A percentile compares a stretch with the other conserved stretches of the same genome.
Conservation (phyloP, 2,113 vertebrate genomes). For the Manacus vitellinus region DNA sequence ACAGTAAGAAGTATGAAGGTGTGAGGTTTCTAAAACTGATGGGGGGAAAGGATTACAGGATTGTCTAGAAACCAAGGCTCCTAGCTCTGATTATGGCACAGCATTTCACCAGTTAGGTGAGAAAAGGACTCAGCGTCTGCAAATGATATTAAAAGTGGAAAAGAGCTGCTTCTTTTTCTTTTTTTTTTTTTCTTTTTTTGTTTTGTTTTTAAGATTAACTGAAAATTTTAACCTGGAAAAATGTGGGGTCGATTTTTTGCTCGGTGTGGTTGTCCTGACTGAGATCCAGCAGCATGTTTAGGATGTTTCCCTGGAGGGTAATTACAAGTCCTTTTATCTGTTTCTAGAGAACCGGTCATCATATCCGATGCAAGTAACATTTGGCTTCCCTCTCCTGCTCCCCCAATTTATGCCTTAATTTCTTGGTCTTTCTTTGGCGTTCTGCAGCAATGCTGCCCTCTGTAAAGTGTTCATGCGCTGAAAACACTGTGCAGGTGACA, state of each 20-base stretch:
- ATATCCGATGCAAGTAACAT: neutral
- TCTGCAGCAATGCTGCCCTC: neutral
- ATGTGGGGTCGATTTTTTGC: rapidly evolving
- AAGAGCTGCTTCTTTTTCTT: neutral
- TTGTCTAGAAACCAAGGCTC: neutral
- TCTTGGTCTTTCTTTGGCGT: neutral
- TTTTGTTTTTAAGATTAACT: neutral
- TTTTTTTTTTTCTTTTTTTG: neutral
- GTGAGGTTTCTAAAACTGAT: neutral
- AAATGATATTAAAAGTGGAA: too few relatives aligned
- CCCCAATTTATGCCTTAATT: neutral
- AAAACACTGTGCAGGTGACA: neutral
- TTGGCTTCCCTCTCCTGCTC: rapidly evolving
- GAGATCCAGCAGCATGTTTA: rapidly evolving
- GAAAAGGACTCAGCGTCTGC: neutral
- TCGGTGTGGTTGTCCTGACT: neutral
- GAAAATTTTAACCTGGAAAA: neutral
- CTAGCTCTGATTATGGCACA: rapidly evolving
- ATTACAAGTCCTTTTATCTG: neutral
- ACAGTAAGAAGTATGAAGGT: neutral
- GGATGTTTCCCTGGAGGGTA: neutral
- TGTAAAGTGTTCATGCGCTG: neutral
- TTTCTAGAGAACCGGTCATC: neutral
- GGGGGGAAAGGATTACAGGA: neutral
- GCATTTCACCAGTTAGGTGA: neutral